Evolutionary conservation across 2,113 vertebrate species (phyloP), one percentile per base, ranked within the genome.

Genomic region (Cnemophilus loriae): DNA sequence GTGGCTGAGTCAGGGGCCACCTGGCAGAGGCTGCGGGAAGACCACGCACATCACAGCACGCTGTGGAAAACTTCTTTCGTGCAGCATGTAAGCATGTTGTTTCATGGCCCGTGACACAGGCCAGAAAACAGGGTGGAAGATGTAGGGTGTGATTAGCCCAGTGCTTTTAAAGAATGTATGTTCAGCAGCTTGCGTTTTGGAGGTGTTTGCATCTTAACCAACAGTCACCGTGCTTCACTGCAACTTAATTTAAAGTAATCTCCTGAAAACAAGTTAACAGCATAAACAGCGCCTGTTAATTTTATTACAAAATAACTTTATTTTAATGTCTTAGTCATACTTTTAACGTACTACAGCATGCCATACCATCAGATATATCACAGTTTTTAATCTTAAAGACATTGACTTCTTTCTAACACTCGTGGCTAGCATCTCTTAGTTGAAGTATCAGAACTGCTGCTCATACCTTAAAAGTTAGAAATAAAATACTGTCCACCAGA

Each of bases 391-490:
- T 44, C 74, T 86, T 18, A 1, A 22, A 60, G 76, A 27, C 32
- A 44, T 57, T 41, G 33, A 70, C 70, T 93, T 60, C 73, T 83
- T 83, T 73, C 37, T 92, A 85, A 46, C 42, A 28, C 71, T 81
- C 13, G 1, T 7, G 80, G 68, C 79, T 96, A 39, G 32, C 46
- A 21, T 79, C 61, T 90, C 53, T 84, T 63, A 70, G 65, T 30
- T 86, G 30, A 93, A 92, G 57, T 90, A 78, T 91, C 78, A 84
- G 33, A 95, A 90, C 39, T 79, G 60, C 78, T 89, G 73, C 63
- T 79, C 23, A 0, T 68, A 7, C 46, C 53, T 86, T 91, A 46
- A 30, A 79, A 92, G 39, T 49, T 70, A 75, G 24, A 94, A 95
- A 64, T 79, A 65, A 87, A 86, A 63, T 26, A 26, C 22, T 83